phyloP scores from a whole-genome alignment of 2,113 vertebrate species.

The Sturnus vulgaris region DNA sequence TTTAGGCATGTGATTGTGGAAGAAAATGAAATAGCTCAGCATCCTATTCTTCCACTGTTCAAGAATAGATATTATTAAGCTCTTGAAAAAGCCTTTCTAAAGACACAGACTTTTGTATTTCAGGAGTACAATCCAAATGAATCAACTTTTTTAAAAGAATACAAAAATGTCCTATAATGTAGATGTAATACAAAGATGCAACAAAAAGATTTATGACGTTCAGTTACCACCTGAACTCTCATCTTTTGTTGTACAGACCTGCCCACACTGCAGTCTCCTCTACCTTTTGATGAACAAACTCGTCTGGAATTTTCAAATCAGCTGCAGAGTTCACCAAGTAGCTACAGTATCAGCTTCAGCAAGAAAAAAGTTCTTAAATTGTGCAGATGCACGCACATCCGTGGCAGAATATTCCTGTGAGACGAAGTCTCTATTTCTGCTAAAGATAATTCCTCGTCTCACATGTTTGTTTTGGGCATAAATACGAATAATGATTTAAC shows the following conservation, averaged over 20 bases:
- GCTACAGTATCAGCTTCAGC: neutral
- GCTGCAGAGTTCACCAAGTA: neutral
- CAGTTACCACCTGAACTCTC: neutral
- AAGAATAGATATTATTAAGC: rapidly evolving
- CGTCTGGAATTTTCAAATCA: neutral
- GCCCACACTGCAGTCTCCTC: neutral
- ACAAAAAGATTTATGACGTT: neutral
- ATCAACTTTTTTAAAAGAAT: neutral
- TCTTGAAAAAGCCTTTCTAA: neutral
- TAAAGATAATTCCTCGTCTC: neutral
- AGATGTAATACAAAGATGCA: neutral
- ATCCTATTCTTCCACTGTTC: neutral
- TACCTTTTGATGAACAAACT: neutral
- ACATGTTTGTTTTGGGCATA: neutral
- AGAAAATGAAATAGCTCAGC: neutral
- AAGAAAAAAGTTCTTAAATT: neutral
- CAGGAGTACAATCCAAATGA: neutral
- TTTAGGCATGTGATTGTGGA: neutral
- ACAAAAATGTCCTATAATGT: neutral
- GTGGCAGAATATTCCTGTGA: neutral
- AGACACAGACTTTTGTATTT: neutral
- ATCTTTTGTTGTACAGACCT: neutral
- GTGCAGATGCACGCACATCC: neutral
- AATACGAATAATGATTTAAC: neutral
- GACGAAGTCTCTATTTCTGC: neutral